Evolutionary conservation across 2,888 invertebrate genomes (phyloP), one percentile per base, ranked within the genome.

Genomic region (Agonum fuliginosum): DNA sequence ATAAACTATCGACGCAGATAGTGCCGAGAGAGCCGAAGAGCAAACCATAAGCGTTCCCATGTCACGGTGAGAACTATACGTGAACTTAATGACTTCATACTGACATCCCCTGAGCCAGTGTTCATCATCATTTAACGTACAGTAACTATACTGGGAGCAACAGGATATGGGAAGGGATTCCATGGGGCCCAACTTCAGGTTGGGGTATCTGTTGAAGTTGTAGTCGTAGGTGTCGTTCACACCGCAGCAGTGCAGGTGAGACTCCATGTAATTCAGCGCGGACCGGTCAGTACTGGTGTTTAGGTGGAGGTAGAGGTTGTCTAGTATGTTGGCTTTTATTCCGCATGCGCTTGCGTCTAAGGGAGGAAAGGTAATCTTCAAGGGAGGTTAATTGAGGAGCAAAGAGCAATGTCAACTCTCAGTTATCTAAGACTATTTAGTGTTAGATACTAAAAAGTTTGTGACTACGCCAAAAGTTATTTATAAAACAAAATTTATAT

Each of bases 1-100:
- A 67, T 41, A 67, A 67, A 67, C 67, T 19, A 67, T 10, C 1
- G 41, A 19, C n/a, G 67, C 67, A 19, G 67, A 67, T 20, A 67
- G 17, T 3, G 41, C 41, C 19, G 37, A 20, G 20, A 67, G 20
- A 41, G 67, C 22, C 0, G 67, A 37, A 19, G 67, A 37, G 20
- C 37, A 67, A 19, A 67, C 37, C 20, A 67, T 3, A 20, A 67
- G 14, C 0, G 41, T 41, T 14, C 67, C 67, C 37, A 67, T 67
- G 12, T 41, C 12, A 37, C 22, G 41, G 3, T 10, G 10, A 3
- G 41, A 2, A 22, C 10, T 41, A 6, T 20, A 67, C 5, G 22
- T 37, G 20, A 20, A 67, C 1, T 1, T 2, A 3, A 12, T 14
- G 10, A 37, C 14, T 19, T 67, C 12, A 6, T 10, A 2, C 1